Base-by-base conservation (phyloP, 2,113 vertebrate genomes). In the Eulemur rufifrons region DNA sequence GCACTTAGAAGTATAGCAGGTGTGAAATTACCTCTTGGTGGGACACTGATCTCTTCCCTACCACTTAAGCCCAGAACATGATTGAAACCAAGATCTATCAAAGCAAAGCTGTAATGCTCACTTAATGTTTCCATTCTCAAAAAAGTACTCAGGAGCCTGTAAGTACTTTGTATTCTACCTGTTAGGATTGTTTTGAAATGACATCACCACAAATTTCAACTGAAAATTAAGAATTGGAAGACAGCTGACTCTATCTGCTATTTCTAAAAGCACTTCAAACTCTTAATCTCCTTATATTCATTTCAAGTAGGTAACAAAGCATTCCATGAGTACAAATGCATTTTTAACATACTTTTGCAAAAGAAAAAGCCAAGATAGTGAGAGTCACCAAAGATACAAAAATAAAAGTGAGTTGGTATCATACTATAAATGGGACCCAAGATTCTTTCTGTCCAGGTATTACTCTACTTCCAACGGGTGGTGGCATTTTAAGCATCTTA, bases 221-320 rank as follows among this genome's bases (percentile, higher is more conserved):
- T 61, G 29, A 84, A 97, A 96, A 96, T 93, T 56, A 95, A 91
- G 50, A 96, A 91, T 0, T 81, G 42, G 52, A 66, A 94, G 87
- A 83, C 34, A 69, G 81, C 17, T 0, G 0, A 47, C 76, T 89
- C 82, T 63, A 61, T 78, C 45, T 59, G 91, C 73, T 84, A 42
- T 86, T 93, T 45, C 54, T 86, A 80, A 86, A 96, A 69, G 59
- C 27, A 68, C 56, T 93, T 83, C 76, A 77, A 82, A 94, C 47
- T 71, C 47, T 66, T 85, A 68, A 88, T 90, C 81, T 96, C 34
- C 87, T 86, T 78, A 81, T 47, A 63, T 39, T 94, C 61, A 94
- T 66, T 94, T 94, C 69, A 63, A 95, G 66, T 42, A 78, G 52
- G 54, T 18, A 86, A 95, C 86, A 94, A 91, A 93, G 64, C 86